phyloP scores from a whole-genome alignment of 2,113 vertebrate genomes.

The Rhagologus leucostigma region DNA sequence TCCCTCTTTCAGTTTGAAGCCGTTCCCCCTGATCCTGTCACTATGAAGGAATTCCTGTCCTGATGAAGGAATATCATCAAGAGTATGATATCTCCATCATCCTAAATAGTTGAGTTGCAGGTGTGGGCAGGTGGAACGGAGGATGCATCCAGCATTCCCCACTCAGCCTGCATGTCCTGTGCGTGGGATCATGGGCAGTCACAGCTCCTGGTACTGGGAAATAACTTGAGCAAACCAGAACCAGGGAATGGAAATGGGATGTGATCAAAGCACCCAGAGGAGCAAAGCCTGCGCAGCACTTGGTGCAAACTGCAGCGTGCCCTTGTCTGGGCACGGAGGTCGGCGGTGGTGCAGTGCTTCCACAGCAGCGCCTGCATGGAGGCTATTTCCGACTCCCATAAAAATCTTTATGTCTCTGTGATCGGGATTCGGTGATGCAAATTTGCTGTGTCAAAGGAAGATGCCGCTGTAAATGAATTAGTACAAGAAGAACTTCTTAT shows the following conservation, averaged over 20 bases:
- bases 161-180: neutral
- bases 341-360: neutral
- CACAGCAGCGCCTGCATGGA: slow-evolving; percentile 1
- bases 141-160: neutral
- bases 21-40: neutral
- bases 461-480: slow-evolving; percentile 54
- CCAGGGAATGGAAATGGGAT: neutral
- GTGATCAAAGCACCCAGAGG: neutral
- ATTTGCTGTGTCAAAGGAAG: slow-evolving; percentile 67
- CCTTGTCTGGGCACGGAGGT: slow-evolving; percentile 44
- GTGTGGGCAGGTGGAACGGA: neutral
- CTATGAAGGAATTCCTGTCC: too few relatives aligned
- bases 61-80: neutral
- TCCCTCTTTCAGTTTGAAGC: neutral
- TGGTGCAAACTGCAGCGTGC: neutral
- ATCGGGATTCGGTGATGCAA: slow-evolving; percentile 39
- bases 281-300: neutral
- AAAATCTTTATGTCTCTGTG: slow-evolving; percentile 57
- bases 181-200: neutral
- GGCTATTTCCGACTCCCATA: slow-evolving; percentile 38
- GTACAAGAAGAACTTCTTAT: slow-evolving; percentile 57
- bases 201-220: neutral
- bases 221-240: neutral
- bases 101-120: neutral
- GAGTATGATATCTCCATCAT: neutral